Percentiles rank a stretch among this genome's conserved stretches.
These are phyloP conservation scores for Temnothorax longispinosus DNA, from an alignment of 1,140 invertebrate genomes.

Conservation along the genomic window DNA sequence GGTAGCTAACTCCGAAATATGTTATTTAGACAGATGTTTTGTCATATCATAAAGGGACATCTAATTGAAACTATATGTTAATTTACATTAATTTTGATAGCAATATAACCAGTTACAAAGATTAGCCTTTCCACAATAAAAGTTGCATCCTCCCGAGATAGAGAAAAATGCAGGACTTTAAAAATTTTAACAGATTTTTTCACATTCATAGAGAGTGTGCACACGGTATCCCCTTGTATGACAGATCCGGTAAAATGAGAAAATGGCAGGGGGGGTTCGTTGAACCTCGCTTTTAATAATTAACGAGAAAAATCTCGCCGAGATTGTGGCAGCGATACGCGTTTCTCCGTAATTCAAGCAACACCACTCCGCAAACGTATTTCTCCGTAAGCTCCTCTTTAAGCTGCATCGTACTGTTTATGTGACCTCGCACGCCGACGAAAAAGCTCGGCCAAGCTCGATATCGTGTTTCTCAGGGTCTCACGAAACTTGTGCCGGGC, in stretches of 20 bases:
- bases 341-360: constrained; percentile 31
- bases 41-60: neutral
- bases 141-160: neutral
- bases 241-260: constrained; percentile 1
- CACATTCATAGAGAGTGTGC: neutral
- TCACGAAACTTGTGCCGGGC: constrained; percentile 40
- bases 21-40: neutral
- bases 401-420: constrained; percentile 56
- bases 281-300: constrained; percentile 24
- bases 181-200: neutral
- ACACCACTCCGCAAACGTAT: constrained; percentile 27
- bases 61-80: neutral
- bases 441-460: constrained; percentile 55
- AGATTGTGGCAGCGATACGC: constrained; percentile 33
- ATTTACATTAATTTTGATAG: constrained; percentile 5
- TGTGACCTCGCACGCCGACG: constrained; percentile 43
- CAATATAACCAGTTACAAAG: neutral
- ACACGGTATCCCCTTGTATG: neutral
- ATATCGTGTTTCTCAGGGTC: constrained; percentile 52
- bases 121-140: neutral
- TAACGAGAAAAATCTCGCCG: constrained; percentile 41
- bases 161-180: neutral
- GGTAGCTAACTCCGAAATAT: neutral
- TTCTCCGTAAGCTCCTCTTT: constrained; percentile 55
- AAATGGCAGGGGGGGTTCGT: neutral